Percentiles rank a stretch among this genome's conserved stretches.
phyloP scores from a whole-genome alignment of 2,113 vertebrate genomes.

The Alces alces region DNA sequence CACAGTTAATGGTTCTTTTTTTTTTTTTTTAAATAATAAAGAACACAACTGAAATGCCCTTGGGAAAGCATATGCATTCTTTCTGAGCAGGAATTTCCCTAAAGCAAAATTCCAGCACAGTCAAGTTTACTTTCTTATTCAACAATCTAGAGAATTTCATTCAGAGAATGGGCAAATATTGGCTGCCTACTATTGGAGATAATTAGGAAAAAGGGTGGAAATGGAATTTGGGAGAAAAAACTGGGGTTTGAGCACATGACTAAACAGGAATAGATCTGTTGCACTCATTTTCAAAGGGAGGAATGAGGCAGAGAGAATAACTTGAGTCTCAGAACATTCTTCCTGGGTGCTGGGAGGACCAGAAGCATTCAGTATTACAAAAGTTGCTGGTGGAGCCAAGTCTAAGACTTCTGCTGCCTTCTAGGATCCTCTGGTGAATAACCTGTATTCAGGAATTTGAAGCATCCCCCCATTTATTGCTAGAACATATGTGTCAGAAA shows the following conservation, averaged over 20 bases:
- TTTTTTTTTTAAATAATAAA: background rate
- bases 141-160: background rate
- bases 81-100: background rate
- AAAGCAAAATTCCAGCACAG: background rate
- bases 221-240: background rate
- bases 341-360: background rate
- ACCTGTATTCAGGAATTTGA: background rate
- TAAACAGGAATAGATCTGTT: background rate
- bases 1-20: background rate
- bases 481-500: background rate
- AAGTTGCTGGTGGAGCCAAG: background rate
- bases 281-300: background rate
- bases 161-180: slow-evolving; percentile 34
- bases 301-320: background rate
- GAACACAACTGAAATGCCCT: background rate
- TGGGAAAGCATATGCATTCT: background rate
- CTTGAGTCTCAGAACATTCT: rapidly evolving
- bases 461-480: background rate
- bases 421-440: background rate
- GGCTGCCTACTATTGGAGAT: background rate
- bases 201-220: background rate
- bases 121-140: slow-evolving; percentile 21
- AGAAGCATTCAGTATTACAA: background rate
- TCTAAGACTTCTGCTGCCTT: background rate
- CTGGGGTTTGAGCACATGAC: background rate